Evolutionary conservation across 2,113 vertebrate species (phyloP), one percentile per base, ranked within the genome.

Genomic region (Hippocampus abdominalis): DNA sequence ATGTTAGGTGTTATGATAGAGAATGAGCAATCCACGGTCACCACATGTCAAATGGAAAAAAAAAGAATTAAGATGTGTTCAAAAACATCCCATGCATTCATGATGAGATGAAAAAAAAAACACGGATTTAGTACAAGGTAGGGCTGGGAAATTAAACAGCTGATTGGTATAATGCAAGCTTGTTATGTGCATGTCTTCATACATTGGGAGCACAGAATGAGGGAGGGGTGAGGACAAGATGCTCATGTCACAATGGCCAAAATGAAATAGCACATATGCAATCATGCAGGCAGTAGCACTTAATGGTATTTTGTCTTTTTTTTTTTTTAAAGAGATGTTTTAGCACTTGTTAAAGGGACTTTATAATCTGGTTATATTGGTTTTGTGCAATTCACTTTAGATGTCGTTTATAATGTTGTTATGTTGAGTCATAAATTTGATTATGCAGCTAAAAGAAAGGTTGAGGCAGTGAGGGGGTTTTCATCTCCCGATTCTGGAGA

Each of bases 341-440:
- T 86, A 90, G 83, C 80, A 23, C 64, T 82, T 87, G 91, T 93
- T 92, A 92, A 92, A 92, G 91, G 91, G 91, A 92, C 91, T 91
- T 92, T 92, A 91, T 87, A 81, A 91, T 88, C 74, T 84, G 81
- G 85, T 90, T 92, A 89, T 79, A 72, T 79, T 78, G 78, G 88
- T 92, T 91, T 84, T 81, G 83, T 82, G 80, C 86, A 82, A 76
- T 85, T 77, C 71, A 75, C 79, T 90, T 93, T 91, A 91, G 87
- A 89, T 72, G 66, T 64, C 68, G 87, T 92, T 93, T 91, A 91
- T 80, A 73, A 86, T 82, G 74, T 76, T 90, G 76, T 91, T 89
- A 91, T 75, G 79, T 66, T 5, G 70, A 72, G 60, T 56, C 68
- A 64, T 57, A 54, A 65, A 68, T 64, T 69, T 81, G 46, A 74